Conservation (phyloP, 2,888 invertebrate genomes). For the Metallyticus violacea region DNA sequence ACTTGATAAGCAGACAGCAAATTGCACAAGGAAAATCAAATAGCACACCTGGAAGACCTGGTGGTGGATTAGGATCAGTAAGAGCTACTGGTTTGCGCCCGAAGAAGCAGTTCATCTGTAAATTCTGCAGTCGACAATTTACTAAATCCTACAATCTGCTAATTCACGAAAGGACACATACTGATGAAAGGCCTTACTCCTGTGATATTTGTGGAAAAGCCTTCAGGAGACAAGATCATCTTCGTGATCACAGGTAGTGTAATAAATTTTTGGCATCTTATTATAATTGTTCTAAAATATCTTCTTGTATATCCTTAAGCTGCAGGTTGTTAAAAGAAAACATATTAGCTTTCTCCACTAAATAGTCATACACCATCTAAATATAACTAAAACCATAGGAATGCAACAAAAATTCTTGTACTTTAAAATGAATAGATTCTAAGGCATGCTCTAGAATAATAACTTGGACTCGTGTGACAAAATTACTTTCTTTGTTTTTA, state of each 20-base stretch:
- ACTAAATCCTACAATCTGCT: conserved; percentile 97
- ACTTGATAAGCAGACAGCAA: background rate
- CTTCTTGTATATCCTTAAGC: too few species aligned
- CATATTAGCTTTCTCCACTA: too few species aligned
- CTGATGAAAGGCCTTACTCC: conserved; percentile 93
- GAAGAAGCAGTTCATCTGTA: conserved; percentile 90
- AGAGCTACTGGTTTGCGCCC: conserved; percentile 56
- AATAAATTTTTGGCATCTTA: background rate
- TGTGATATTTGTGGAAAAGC: conserved; percentile 96
- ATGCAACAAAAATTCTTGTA: too few species aligned
- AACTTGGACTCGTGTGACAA: too few species aligned
- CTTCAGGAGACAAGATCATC: conserved; percentile 91
- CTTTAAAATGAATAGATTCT: too few species aligned
- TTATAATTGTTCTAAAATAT: too few species aligned
- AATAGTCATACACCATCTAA: too few species aligned
- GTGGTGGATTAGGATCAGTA: conserved; percentile 43
- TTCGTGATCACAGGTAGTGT: conserved; percentile 81
- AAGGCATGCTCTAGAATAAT: too few species aligned
- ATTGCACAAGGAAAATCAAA: conserved; percentile 4
- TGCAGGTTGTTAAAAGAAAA: too few species aligned
- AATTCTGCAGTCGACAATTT: conserved; percentile 95
- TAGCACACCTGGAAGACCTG: conserved; percentile 19
- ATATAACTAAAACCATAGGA: too few species aligned
- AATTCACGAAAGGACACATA: conserved; percentile 96
- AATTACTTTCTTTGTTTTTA: too few species aligned